Base-by-base conservation (phyloP, 2,888 invertebrate genomes). In the Biston stratarius region DNA sequence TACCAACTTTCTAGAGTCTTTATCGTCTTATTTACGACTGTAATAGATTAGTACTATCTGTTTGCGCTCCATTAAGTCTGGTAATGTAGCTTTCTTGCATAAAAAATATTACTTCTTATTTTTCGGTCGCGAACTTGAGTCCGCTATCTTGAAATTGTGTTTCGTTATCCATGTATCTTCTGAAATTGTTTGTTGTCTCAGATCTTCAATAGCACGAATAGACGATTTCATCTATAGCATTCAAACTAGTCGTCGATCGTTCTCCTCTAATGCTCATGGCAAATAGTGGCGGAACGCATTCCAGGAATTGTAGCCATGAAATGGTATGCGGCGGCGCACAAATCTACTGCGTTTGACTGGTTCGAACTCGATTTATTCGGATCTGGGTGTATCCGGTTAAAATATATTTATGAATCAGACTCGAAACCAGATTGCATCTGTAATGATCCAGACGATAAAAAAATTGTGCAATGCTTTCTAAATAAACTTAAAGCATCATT, bases 261-360 rank as follows among this genome's bases (percentile, higher is more conserved):
- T 82, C 77, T 79, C 80, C 79, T 83, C 86, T 85, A 84, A 87
- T 82, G 70, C 74, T 70, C 69, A 71, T 74, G 72, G 78, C 82
- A 86, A 89, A 89, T 88, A 88, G 88, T 91, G 83, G 71, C 72
- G 69, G 77, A 79, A 76, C 83, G 81, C 83, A 88, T 89, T 84
- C 87, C 83, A 57, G 71, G 78, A 79, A 79, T 83, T 74, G 76
- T 74, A 74, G 65, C 69, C 64, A 62, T 74, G 74, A 75, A 78
- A 74, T 74, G 71, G 72, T 72, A 76, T 72, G 75, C 72, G 66
- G 71, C 69, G 71, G 68, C 66, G 64, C 68, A 62, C 61, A 53
- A 11, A 34, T 48, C 57, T 34, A 42, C 47, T 60, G 47, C 15
- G 55, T 33, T 66, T 65, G 58, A 61, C 49, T 49, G 44, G 49